Percentiles rank a stretch among this genome's conserved stretches.
Evolutionary conservation across 1,140 invertebrate species (phyloP).

Genomic region (Episyrphus balteatus): DNA sequence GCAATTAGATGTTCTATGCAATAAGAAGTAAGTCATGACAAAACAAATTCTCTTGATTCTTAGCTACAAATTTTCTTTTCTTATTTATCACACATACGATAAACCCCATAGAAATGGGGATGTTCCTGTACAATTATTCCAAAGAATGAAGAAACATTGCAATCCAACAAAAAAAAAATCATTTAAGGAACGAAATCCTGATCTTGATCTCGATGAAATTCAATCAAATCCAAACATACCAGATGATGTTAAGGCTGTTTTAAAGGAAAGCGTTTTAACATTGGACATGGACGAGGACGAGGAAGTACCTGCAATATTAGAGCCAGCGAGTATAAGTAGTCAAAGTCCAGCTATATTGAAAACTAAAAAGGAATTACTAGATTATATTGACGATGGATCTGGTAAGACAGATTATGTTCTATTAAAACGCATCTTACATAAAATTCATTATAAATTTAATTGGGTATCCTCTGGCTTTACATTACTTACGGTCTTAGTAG

Average conservation of each 20-base stretch:
- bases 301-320: conserved; percentile 10
- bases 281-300: conserved; percentile 12
- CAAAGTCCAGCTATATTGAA: conserved; percentile 28
- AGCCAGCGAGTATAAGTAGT: conserved; percentile 13
- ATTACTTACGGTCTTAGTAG: too few relatives aligned
- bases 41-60: neutral
- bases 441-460: too few relatives aligned
- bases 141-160: conserved; percentile 36
- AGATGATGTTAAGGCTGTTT: conserved; percentile 34
- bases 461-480: too few relatives aligned
- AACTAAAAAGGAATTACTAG: conserved; percentile 30
- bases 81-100: too few relatives aligned
- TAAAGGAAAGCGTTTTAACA: conserved; percentile 31
- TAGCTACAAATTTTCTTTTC: neutral
- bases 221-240: conserved; percentile 35
- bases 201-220: conserved; percentile 35
- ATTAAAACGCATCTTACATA: too few relatives aligned
- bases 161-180: conserved; percentile 34
- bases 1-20: conserved; percentile 29
- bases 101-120: conserved; percentile 9
- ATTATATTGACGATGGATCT: conserved; percentile 33
- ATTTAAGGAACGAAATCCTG: conserved; percentile 36
- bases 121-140: conserved; percentile 4
- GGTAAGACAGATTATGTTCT: conserved; percentile 12
- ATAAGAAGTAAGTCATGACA: conserved; percentile 28